These are phyloP conservation scores for Columbina picui DNA, from an alignment of 2,113 vertebrate species.

Conservation along the genomic window DNA sequence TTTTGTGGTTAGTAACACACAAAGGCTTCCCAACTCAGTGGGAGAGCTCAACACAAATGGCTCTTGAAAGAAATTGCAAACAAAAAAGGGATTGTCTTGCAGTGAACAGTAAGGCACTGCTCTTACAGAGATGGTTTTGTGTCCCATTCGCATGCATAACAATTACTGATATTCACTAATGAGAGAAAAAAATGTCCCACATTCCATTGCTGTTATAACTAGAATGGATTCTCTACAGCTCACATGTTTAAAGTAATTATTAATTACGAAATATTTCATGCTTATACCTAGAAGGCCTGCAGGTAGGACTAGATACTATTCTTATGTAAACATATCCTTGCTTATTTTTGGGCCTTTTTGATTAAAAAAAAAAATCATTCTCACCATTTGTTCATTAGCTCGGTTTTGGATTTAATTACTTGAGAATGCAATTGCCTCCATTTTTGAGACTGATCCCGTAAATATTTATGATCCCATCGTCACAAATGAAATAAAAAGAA, in stretches of 20 bases:
- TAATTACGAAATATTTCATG: background rate
- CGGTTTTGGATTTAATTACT: background rate
- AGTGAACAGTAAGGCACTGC: constrained; percentile 9
- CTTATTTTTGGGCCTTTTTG: background rate
- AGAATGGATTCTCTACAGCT: background rate
- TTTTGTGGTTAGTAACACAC: background rate
- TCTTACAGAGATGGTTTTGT: constrained; percentile 60
- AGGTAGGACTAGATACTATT: background rate
- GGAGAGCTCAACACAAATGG: background rate
- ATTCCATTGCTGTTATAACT: background rate
- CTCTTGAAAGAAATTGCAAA: constrained; percentile 26
- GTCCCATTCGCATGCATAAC: background rate
- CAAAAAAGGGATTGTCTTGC: constrained; percentile 40
- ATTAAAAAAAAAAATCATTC: background rate
- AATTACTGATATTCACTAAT: constrained; percentile 36
- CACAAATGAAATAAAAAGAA: background rate
- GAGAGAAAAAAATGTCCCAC: background rate
- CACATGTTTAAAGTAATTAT: background rate
- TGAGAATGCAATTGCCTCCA: background rate
- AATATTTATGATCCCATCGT: background rate
- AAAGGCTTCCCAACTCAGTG: constrained; percentile 22
- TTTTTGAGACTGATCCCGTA: background rate
- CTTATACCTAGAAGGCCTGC: background rate
- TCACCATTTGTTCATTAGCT: background rate
- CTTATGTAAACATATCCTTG: background rate